These are phyloP conservation scores for Xestia sexstrigata DNA, from an alignment of 2,888 invertebrate genomes.

Conservation along the genomic window DNA sequence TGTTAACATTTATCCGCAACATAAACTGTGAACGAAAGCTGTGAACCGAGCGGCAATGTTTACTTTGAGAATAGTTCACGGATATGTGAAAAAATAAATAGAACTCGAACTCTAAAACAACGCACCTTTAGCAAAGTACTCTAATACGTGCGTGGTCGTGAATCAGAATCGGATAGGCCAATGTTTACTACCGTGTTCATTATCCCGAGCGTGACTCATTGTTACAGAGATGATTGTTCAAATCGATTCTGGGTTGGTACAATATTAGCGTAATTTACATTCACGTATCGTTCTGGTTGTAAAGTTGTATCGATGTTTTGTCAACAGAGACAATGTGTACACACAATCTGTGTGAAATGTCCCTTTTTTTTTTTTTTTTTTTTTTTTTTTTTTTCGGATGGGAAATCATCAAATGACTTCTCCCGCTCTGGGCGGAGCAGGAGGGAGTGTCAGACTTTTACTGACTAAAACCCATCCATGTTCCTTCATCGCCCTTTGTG, in stretches of 20 bases:
- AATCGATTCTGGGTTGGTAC: constrained; percentile 43
- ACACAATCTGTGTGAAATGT: constrained; percentile 30
- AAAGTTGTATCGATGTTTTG: constrained; percentile 49
- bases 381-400: too few relatives aligned
- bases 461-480: too few relatives aligned
- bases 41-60: constrained; percentile 53
- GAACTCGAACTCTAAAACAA: constrained; percentile 20
- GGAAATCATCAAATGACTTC: too few relatives aligned
- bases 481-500: too few relatives aligned
- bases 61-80: constrained; percentile 49
- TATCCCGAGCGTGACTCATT: constrained; percentile 62
- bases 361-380: too few relatives aligned
- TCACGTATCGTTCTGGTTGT: constrained; percentile 32
- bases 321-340: constrained; percentile 52
- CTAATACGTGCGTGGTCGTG: constrained; percentile 52
- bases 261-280: constrained; percentile 48
- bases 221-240: constrained; percentile 53
- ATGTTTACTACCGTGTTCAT: constrained; percentile 63
- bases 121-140: constrained; percentile 40
- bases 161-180: constrained; percentile 61
- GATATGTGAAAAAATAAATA: constrained; percentile 46
- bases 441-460: too few relatives aligned
- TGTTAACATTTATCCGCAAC: constrained; percentile 53
- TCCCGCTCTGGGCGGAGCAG: too few relatives aligned
- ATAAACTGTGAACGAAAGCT: constrained; percentile 54